phyloP scores from a whole-genome alignment of 1,140 invertebrate genomes.

The Leptopilina boulardi region DNA sequence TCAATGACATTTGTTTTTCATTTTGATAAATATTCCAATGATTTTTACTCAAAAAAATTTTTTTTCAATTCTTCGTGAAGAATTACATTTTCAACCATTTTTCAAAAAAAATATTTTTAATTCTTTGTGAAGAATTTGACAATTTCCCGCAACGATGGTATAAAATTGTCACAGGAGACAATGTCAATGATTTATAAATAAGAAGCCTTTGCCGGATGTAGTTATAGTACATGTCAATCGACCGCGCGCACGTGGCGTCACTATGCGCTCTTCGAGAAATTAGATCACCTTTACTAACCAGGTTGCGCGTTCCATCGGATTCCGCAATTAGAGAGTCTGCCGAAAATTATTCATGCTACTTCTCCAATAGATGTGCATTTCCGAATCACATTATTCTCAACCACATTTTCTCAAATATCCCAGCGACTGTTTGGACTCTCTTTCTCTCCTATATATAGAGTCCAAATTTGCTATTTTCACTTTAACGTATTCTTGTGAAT shows the following conservation, averaged over 20 bases:
- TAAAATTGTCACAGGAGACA: not conserved
- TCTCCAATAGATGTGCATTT: not conserved
- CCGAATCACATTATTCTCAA: not conserved
- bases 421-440: too few species aligned
- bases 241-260: not conserved
- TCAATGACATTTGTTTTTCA: too few species aligned
- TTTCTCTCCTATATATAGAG: too few species aligned
- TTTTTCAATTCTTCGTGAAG: too few species aligned
- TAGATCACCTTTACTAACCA: conserved; percentile 5
- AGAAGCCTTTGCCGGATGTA: not conserved
- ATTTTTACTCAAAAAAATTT: too few species aligned
- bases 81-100: too few species aligned
- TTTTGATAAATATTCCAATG: too few species aligned
- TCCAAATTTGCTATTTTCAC: not conserved
- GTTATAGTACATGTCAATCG: not conserved
- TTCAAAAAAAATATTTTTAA: too few species aligned
- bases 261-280: too few species aligned
- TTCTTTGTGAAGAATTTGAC: too few species aligned
- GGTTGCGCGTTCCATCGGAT: not conserved
- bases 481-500: not conserved
- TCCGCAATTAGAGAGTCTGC: conserved; percentile 4
- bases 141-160: too few species aligned
- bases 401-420: conserved; percentile 1
- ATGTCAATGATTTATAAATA: not conserved
- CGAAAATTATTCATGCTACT: conserved; percentile 3